Base-by-base conservation (phyloP, 2,113 vertebrate species). In the Cervus canadensis region DNA sequence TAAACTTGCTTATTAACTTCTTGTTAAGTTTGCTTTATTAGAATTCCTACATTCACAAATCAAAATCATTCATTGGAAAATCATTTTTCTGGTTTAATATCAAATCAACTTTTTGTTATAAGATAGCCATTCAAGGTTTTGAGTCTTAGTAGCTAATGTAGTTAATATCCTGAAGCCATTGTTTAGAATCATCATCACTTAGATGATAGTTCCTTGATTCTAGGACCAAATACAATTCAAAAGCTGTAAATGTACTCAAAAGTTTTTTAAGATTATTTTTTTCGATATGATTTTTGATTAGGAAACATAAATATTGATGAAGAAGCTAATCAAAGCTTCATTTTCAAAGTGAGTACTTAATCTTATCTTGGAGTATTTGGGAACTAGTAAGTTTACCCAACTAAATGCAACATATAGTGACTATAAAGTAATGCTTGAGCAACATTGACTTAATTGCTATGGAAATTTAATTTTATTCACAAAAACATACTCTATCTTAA, bases 391-490 rank as follows among this genome's bases (percentile, higher is more conserved):
- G 23, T 33, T 93, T 95, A 85, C 64, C 40, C 43, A 95, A 81
- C 13, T 62, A 97, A 60, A 50, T 50, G 5, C 21, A 48, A 15
- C n/a, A 26, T 71, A 67, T 52, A 79, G 5, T 89, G 40, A 78
- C 60, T 74, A 11, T 83, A 56, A 94, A 89, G 78, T 90, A 83
- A 90, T 84, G 89, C 21, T 7, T 82, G 64, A 85, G 17, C 33
- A 87, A 74, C 28, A 3, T 81, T 81, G 33, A 74, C 30, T 93
- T 92, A 62, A 43, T 93, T 91, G 52, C 28, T 88, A 7, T 95
- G 45, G 25, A 96, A 92, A 87, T 91, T 67, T 91, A 62, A 93
- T 85, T 93, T 59, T 91, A 60, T 50, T 91, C 76, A 57, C 28
- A 48, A 21, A 79, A 96, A 96, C 3, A 19, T 88, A 78, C 25